A percentile compares a stretch with the other conserved stretches of the same genome.
Evolutionary conservation across 2,113 vertebrate species (phyloP).

Genomic region (Pelvicachromis taeniatus): DNA sequence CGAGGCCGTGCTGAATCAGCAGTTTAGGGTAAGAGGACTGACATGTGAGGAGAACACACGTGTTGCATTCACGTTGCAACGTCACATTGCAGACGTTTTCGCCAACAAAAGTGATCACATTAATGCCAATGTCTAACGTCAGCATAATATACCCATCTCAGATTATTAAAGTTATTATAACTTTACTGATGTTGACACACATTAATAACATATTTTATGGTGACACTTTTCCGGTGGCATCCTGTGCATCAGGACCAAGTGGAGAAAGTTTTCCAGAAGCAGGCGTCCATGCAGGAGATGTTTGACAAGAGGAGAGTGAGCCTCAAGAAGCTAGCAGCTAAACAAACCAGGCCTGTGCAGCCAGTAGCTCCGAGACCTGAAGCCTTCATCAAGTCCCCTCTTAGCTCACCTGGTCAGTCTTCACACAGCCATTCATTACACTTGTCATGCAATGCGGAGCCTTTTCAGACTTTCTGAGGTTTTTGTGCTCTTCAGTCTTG

Average conservation of each 20-base stretch:
- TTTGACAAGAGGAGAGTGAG: conserved; percentile 91
- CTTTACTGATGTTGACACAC: not conserved
- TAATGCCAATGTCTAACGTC: not conserved
- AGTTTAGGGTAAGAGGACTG: conserved; percentile 78
- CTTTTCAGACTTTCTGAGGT: not conserved
- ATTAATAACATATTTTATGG: not conserved
- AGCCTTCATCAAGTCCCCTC: conserved; percentile 85
- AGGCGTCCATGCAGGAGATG: conserved; percentile 91
- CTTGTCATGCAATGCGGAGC: not conserved
- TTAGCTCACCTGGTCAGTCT: conserved; percentile 79
- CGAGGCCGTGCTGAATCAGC: conserved; percentile 80
- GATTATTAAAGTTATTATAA: not conserved
- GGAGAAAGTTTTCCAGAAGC: conserved; percentile 90
- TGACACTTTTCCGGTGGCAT: not conserved
- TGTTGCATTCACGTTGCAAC: not conserved
- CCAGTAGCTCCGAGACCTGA: conserved; percentile 96
- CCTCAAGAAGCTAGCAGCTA: conserved; percentile 94
- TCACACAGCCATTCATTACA: not conserved
- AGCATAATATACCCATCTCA: not conserved
- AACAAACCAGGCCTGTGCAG: conserved; percentile 93
- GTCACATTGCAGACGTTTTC: not conserved
- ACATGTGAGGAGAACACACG: not conserved
- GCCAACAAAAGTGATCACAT: not conserved
- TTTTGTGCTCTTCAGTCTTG: not conserved
- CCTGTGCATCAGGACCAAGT: conserved; percentile 80